Conservation (phyloP, 2,113 vertebrate species). For the Dromiciops gliroides region DNA sequence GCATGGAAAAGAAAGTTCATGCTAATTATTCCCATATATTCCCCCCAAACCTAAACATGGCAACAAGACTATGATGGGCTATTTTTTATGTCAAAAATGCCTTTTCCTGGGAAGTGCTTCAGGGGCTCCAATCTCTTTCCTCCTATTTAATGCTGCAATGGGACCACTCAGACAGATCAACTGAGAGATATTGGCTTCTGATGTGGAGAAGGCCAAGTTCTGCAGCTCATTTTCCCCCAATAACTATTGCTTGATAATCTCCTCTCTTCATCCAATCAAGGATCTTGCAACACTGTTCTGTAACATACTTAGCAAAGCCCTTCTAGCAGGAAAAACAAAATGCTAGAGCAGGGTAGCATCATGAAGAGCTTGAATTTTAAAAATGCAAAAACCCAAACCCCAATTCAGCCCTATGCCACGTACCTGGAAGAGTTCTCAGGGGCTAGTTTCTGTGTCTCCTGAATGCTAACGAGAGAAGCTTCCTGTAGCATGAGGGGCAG, state of each 20-base stretch:
- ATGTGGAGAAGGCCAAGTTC: not conserved
- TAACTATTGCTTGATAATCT: not conserved
- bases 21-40: not conserved
- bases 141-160: not conserved
- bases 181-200: not conserved
- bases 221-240: not conserved
- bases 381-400: not conserved
- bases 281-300: not conserved
- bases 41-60: not conserved
- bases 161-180: not conserved
- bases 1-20: not conserved
- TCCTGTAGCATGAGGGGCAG: not conserved
- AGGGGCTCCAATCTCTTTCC: not conserved
- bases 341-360: not conserved
- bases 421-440: not conserved
- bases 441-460: not conserved
- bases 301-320: not conserved
- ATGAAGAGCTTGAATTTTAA: not conserved
- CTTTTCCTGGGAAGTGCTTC: not conserved
- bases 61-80: not conserved
- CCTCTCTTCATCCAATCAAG: not conserved
- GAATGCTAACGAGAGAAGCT: not conserved
- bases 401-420: not conserved
- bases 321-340: not conserved
- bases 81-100: not conserved